These are phyloP conservation scores for Erannis defoliaria DNA, from an alignment of 2,888 invertebrate genomes.

Conservation along the genomic window DNA sequence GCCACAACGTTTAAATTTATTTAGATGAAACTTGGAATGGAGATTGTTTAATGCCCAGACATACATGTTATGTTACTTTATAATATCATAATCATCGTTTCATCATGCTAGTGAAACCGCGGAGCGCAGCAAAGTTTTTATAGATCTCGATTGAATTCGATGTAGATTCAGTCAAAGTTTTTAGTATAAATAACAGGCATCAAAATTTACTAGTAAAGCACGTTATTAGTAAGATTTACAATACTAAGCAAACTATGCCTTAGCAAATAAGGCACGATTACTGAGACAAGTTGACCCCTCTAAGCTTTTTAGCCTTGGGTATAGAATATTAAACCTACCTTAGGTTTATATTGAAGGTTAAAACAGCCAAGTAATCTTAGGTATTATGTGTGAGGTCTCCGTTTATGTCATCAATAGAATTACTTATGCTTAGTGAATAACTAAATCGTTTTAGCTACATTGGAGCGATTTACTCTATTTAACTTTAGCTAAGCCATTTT, in stretches of 20 bases:
- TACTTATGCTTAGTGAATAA: background rate
- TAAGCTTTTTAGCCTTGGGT: constrained; percentile 15
- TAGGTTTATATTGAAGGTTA: constrained; percentile 15
- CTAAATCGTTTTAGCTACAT: background rate
- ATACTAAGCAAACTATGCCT: constrained; percentile 24
- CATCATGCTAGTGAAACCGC: no score
- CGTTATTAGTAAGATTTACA: constrained; percentile 7
- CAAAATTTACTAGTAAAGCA: background rate
- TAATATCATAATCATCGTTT: no score
- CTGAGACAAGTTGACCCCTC: constrained; percentile 23
- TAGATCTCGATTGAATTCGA: background rate
- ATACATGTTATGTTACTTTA: no score
- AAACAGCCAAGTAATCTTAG: background rate
- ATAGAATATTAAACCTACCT: constrained; percentile 13
- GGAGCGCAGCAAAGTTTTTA: no score
- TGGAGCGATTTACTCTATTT: no score
- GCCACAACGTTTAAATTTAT: no score
- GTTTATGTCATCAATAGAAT: background rate
- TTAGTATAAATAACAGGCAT: background rate
- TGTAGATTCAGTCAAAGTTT: background rate
- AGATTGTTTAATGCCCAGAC: no score
- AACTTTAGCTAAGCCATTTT: background rate
- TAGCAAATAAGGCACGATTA: constrained; percentile 26
- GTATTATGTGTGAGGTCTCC: background rate
- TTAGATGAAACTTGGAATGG: no score